Evolutionary conservation across 2,113 vertebrate species (phyloP).

Genomic region (Nerophis lumbriciformis): DNA sequence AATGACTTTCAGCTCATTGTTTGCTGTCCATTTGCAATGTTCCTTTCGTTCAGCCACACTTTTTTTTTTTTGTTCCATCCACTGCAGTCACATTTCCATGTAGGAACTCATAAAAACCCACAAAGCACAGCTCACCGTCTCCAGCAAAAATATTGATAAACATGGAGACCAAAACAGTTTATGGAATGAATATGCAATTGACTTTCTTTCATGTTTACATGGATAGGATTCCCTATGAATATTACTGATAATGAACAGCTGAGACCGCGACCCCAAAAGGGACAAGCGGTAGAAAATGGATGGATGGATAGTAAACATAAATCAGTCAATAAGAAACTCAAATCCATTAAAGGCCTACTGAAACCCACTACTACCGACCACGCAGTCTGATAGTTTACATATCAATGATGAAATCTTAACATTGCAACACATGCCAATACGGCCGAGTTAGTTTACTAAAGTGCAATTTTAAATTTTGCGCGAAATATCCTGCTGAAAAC

Average conservation of each 20-base stretch:
- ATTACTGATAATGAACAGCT: not conserved
- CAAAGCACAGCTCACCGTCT: too few species aligned
- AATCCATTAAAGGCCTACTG: not conserved
- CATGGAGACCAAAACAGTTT: too few species aligned
- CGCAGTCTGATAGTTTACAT: too few species aligned
- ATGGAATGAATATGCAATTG: not conserved
- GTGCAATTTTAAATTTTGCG: too few species aligned
- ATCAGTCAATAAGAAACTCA: not conserved
- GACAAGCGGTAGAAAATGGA: too few species aligned
- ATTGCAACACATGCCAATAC: too few species aligned
- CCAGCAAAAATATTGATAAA: not conserved
- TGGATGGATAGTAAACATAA: not conserved
- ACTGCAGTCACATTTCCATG: not conserved
- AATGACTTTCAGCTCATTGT: conserved; percentile 1
- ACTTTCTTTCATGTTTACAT: not conserved
- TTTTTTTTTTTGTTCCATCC: not conserved
- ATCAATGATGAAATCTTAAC: too few species aligned
- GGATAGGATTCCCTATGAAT: not conserved
- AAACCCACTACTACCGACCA: too few species aligned
- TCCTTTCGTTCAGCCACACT: not conserved
- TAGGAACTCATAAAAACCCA: not conserved
- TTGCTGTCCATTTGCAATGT: conserved; percentile 5
- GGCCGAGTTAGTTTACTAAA: too few species aligned
- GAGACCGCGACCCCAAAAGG: too few species aligned
- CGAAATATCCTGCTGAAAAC: too few species aligned